Evolutionary conservation across 2,888 invertebrate species (phyloP), one percentile per base, ranked within the genome.

Genomic region (Oscheius sp.): DNA sequence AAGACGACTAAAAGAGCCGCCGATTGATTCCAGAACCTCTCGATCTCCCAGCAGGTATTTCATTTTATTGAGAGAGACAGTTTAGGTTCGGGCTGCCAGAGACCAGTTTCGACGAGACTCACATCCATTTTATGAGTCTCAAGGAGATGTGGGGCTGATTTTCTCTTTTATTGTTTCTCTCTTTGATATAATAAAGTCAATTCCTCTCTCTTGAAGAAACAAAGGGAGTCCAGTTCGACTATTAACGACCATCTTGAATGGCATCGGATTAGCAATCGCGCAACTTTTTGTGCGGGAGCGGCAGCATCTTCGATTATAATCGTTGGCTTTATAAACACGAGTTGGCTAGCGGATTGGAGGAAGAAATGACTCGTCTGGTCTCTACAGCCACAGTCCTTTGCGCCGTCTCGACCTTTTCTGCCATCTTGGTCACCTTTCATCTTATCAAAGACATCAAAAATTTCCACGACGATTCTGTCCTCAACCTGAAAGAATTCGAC

Each of bases 111-210:
- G 58, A 45, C 27, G 45, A 61, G 20, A 61, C 61, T 8, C 61
- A 61, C n/a, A 42, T 61, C n/a, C 61, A 61, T 29, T 61, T 61
- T 42, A 61, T 27, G 25, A 45, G 61, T 15, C 31, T 61, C 29
- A 61, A 61, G 12, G 45, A 61, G 29, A 61, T 61, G 61, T 61
- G 61, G 61, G 45, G 48, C n/a, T 48, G 8, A 15, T 15, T n/a
- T 17, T 45, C 46, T 45, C 46, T n/a, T 45, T 25, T 48, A 20
- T 25, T 25, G 20, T 25, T 23, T 37, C 37, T 37, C 53, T 53
- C 46, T 17, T 15, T 2, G 23, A 50, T 17, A 8, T 25, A 50
- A 50, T 4, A 15, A 25, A 25, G 25, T 23, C 2, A 50, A 25
- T 15, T 23, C 6, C 6, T 8, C 25, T 23, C 23, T 50, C 50